These are phyloP conservation scores for Micrastur ruficollis DNA, from an alignment of 2,797 vertebrate species.

Conservation along the genomic window DNA sequence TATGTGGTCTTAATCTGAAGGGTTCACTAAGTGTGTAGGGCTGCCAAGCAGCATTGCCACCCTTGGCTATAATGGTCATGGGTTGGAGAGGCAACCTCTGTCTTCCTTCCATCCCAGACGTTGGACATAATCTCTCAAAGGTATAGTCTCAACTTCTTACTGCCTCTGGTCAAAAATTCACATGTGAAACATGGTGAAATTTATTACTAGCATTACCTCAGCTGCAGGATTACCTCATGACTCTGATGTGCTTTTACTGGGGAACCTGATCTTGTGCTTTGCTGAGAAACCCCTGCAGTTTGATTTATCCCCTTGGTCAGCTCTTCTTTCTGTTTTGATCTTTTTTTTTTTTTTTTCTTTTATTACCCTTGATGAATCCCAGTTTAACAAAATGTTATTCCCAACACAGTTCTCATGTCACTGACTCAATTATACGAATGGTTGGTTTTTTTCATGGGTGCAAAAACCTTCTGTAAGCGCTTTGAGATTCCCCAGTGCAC, in stretches of 20 bases:
- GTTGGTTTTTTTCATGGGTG: neutral
- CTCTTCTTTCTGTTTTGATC: neutral
- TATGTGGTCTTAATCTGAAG: accelerated
- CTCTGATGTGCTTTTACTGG: neutral
- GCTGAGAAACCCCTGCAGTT: neutral
- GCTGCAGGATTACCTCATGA: neutral
- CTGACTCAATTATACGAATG: neutral
- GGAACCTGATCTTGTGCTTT: neutral
- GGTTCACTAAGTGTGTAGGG: neutral
- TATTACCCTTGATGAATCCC: neutral
- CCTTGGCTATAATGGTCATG: neutral
- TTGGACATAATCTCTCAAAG: neutral
- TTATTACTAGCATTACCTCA: neutral
- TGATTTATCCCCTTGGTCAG: neutral
- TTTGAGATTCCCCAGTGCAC: neutral
- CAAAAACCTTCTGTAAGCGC: neutral
- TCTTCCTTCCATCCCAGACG: neutral
- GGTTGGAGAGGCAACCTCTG: neutral
- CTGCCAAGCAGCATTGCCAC: neutral
- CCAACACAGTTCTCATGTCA: neutral
- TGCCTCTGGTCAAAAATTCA: neutral
- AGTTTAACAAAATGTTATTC: neutral
- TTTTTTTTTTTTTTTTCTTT: neutral
- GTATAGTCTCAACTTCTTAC: neutral
- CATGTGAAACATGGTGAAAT: neutral